A percentile compares a stretch with the other conserved stretches of the same genome.
Conservation (phyloP, 2,797 vertebrate species). For the Siniperca scherzeri region DNA sequence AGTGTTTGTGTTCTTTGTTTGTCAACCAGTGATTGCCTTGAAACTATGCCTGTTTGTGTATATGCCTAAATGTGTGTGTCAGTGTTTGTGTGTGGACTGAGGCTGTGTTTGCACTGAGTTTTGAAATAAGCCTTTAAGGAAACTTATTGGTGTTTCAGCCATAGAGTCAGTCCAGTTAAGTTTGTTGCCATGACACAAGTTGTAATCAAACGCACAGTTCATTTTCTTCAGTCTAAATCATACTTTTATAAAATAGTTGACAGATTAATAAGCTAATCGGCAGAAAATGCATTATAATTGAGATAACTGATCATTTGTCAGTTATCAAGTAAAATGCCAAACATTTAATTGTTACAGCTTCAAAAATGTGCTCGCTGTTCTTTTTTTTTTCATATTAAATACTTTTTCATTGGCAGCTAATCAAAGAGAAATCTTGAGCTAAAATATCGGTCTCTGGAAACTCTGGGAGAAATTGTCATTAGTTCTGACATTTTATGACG, state of each 20-base stretch:
- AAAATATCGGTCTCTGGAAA: background rate
- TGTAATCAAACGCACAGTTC: background rate
- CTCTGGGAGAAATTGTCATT: background rate
- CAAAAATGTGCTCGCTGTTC: background rate
- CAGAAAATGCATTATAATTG: background rate
- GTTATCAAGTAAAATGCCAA: background rate
- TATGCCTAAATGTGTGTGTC: background rate
- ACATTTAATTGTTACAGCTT: background rate
- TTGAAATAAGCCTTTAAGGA: background rate
- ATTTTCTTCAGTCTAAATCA: background rate
- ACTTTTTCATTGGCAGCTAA: background rate
- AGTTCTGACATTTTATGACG: background rate
- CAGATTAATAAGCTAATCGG: background rate
- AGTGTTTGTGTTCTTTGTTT: background rate
- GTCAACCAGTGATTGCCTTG: background rate
- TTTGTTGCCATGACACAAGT: background rate
- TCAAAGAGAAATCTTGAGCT: background rate
- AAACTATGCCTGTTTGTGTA: background rate
- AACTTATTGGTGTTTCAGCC: background rate
- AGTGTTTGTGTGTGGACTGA: background rate
- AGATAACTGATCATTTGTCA: too few species aligned
- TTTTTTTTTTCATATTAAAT: background rate
- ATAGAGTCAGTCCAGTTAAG: background rate
- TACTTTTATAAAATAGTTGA: background rate
- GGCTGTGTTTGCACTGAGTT: background rate